Conservation (phyloP, 2,888 invertebrate species). For the Frankliniella fusca region DNA sequence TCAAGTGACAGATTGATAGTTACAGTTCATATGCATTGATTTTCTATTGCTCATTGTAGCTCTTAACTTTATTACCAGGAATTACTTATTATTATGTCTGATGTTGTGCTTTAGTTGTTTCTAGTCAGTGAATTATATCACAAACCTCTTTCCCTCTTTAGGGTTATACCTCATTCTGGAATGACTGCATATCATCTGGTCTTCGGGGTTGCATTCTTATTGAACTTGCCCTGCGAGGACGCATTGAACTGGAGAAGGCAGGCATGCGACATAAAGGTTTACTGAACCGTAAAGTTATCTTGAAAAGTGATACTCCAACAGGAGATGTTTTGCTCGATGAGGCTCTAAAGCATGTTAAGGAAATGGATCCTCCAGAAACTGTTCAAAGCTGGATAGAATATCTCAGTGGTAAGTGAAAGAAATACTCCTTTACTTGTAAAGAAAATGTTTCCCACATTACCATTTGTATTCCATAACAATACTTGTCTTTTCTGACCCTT, state of each 20-base stretch:
- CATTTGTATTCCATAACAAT: constrained; percentile 22
- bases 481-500: not conserved
- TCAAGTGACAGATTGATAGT: no score
- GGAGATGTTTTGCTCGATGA: constrained; percentile 95
- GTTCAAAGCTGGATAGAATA: constrained; percentile 99
- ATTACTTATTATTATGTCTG: not conserved
- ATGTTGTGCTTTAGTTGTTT: constrained; percentile 29
- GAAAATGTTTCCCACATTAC: constrained; percentile 16
- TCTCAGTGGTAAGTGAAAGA: constrained; percentile 73
- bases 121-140: not conserved
- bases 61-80: no score
- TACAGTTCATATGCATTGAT: no score
- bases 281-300: constrained; percentile 72
- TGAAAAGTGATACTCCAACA: constrained; percentile 87
- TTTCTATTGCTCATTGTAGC: no score
- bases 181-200: constrained; percentile 99
- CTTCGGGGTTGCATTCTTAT: constrained; percentile 97
- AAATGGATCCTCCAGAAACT: constrained; percentile 94
- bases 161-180: constrained; percentile 99
- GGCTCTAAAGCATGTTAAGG: constrained; percentile 95
- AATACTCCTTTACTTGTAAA: constrained; percentile 32
- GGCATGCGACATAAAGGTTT: constrained; percentile 94
- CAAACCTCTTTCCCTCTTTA: constrained; percentile 49
- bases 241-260: constrained; percentile 92
- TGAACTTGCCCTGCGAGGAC: constrained; percentile 89